Evolutionary conservation across 2,797 vertebrate genomes (phyloP), one percentile per base, ranked within the genome.

Genomic region (Hephaestus fuliginosus): DNA sequence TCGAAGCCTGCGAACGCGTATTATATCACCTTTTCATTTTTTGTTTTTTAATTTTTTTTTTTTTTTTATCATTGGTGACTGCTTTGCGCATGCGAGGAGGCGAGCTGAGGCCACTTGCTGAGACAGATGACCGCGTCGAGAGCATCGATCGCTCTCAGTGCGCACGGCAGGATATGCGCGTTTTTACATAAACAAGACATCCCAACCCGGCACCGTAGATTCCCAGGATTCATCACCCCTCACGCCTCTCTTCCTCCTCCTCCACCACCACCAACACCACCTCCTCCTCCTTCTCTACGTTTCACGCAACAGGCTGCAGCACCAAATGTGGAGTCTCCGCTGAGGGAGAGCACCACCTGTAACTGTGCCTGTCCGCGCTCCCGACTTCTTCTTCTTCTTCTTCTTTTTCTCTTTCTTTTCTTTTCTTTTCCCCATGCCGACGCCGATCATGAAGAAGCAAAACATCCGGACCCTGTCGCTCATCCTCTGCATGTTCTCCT

Each of bases 401-500:
- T 33, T 33, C 30, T 57, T 3, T 1, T 48, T 82, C 10, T 73
- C 13, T 8, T 72, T 58, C 64, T 81, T 76, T 33, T 33, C 3
- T 5, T 33, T 33, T 3, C 30, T 3, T 3, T 0, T 33, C 30
- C 30, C 52, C 55, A 53, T 43, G 80, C 80, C 83, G 78, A 81
- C 84, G 22, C 81, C 83, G 82, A 95, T 83, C 91, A 98, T 97
- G 97, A 96, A 96, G 96, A 96, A 95, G 94, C 97, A 97, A 90
- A 97, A 97, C 94, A 93, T 96, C 87, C 96, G 97, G 93, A 96
- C 96, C n/a, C 92, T 96, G 72, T 97, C 96, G 78, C 96, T 98
- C 65, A 95, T 97, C 88, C 95, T 97, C 79, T 98, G 97, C 96
- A 97, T 97, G 93, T 95, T 98, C 86, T 97, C 96, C 76, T 98